Conservation (phyloP, 2,113 vertebrate genomes). For the Gymnocephalus cernua region DNA sequence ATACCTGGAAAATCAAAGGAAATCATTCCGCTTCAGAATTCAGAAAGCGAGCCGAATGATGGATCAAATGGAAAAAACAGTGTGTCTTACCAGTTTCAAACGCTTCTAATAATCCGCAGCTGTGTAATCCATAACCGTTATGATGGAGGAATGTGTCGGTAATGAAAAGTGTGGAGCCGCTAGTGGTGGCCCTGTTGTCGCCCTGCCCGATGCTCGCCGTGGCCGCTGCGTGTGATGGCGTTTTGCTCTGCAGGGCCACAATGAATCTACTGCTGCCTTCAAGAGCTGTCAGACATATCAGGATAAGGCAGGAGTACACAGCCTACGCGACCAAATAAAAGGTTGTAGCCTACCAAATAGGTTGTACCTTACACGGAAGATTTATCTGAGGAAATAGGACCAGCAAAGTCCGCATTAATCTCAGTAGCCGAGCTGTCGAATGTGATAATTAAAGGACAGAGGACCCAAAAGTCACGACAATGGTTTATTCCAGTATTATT, state of each 20-base stretch:
- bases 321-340: background rate
- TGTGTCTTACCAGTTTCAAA: conserved; percentile 63
- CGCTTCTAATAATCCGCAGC: conserved; percentile 45
- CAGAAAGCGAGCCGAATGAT: background rate
- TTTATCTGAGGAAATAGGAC: background rate
- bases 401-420: background rate
- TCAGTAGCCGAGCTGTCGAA: background rate
- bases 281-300: conserved; percentile 26
- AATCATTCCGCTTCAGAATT: conserved; percentile 37
- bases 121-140: conserved; percentile 59
- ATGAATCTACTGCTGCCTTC: conserved; percentile 66
- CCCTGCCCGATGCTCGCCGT: conserved; percentile 41
- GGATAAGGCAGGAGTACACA: fast-evolving
- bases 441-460: background rate
- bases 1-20: conserved; percentile 43
- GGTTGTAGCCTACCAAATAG: background rate
- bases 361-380: background rate
- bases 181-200: conserved; percentile 33
- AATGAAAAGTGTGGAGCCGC: background rate
- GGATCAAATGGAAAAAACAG: background rate
- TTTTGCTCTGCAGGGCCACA: conserved; percentile 72
- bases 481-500: background rate
- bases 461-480: background rate
- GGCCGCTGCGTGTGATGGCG: conserved; percentile 76
- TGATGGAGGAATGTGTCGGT: background rate